A percentile compares a stretch with the other conserved stretches of the same genome.
These are phyloP conservation scores for Enteromius viviparus DNA, from an alignment of 2,797 vertebrate species.

Conservation along the genomic window DNA sequence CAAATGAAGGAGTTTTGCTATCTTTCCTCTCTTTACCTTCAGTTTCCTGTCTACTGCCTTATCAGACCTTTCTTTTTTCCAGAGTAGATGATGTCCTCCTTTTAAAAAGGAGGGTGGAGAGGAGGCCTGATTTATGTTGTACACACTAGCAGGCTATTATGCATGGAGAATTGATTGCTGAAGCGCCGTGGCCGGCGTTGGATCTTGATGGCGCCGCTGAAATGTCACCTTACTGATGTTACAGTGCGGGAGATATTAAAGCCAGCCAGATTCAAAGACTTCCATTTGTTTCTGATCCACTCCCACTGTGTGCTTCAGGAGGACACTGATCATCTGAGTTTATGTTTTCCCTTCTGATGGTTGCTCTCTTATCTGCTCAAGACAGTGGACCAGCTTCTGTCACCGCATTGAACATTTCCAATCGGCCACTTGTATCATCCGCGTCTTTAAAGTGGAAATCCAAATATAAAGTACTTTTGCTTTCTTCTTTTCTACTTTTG, in stretches of 20 bases:
- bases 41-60: conserved; percentile 63
- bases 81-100: conserved; percentile 73
- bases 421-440: conserved; percentile 74
- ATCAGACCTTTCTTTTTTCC: conserved; percentile 73
- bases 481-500: conserved; percentile 31
- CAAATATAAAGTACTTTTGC: conserved; percentile 68
- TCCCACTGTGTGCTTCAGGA: conserved; percentile 77
- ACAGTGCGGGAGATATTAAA: conserved; percentile 81
- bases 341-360: conserved; percentile 62
- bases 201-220: conserved; percentile 79
- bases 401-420: conserved; percentile 78
- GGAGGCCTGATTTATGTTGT: conserved; percentile 78
- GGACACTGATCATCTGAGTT: conserved; percentile 75
- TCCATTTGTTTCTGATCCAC: conserved; percentile 71
- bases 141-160: conserved; percentile 77
- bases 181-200: conserved; percentile 79
- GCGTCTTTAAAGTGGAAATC: conserved; percentile 78
- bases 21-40: conserved; percentile 52
- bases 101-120: conserved; percentile 71
- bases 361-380: conserved; percentile 80
- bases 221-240: conserved; percentile 88
- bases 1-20: conserved; percentile 21
- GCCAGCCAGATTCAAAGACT: conserved; percentile 77
- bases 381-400: conserved; percentile 78
- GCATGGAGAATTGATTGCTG: conserved; percentile 85